Evolutionary conservation across 1,140 invertebrate species (phyloP).

Genomic region (Papilio polytes): DNA sequence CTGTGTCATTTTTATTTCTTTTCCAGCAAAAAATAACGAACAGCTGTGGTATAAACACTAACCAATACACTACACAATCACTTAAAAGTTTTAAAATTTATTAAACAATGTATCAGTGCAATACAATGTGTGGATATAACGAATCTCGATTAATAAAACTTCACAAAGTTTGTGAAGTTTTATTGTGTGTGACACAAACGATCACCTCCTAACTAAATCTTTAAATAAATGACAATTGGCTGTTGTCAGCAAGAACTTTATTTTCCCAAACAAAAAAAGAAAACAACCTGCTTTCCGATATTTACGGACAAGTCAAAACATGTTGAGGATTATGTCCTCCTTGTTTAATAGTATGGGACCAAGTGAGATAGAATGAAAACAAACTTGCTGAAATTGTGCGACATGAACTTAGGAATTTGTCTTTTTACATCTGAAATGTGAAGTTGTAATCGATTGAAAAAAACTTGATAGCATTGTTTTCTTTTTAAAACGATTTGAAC

Average conservation of each 20-base stretch:
- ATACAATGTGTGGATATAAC: not conserved
- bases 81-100: not conserved
- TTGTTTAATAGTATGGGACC: not conserved
- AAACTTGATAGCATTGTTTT: too few relatives aligned
- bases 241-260: not conserved
- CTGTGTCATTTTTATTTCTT: conserved; percentile 26
- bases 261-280: not conserved
- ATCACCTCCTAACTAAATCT: not conserved
- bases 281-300: conserved; percentile 23
- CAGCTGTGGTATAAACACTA: not conserved
- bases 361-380: conserved; percentile 10
- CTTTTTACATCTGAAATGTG: not conserved
- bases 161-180: too few relatives aligned
- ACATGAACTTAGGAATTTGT: not conserved
- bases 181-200: too few relatives aligned
- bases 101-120: not conserved
- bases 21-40: not conserved
- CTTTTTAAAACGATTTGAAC: too few relatives aligned
- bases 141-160: conserved; percentile 1
- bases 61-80: conserved; percentile 12
- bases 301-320: conserved; percentile 43
- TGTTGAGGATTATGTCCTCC: conserved; percentile 26
- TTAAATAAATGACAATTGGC: not conserved
- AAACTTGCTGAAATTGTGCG: conserved; percentile 1
- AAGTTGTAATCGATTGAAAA: too few relatives aligned